Base-by-base conservation (phyloP, 2,113 vertebrate species). In the Struthio camelus region DNA sequence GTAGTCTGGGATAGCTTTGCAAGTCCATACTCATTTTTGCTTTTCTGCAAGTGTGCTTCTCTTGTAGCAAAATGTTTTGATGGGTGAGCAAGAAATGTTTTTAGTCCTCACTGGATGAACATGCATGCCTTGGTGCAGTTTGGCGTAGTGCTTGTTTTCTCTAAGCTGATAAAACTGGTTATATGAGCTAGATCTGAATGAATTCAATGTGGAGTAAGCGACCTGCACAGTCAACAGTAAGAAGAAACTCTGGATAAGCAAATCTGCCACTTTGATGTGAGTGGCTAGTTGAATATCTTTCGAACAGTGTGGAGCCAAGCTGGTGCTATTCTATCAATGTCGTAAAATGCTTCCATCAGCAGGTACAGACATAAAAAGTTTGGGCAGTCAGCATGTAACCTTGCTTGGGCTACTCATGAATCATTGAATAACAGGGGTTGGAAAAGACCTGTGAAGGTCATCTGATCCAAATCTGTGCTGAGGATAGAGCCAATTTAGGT, bases 21-120 rank as follows among this genome's bases (percentile, higher is more conserved):
- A 42, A 23, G 2, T 94, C 42, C 24, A 7, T 62, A 48, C 40
- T 46, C 70, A 62, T 32, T 69, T 90, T 50, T 1, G 24, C 44
- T 86, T 83, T 90, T 89, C 72, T 95, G 80, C 71, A 69, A 76
- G 66, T 58, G 30, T 80, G 71, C 50, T 85, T 93, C 72, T 90
- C 72, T 17, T 25, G 64, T 10, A 75, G 80, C 54, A 84, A 4
- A 38, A 4, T 20, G 20, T 51, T 84, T 92, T 77, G 77, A 67
- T 75, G 59, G 54, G 61, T 90, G 69, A 80, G 14, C 64, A 84
- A 78, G 71, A 40, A 92, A 62, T 80, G 67, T 34, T 80, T 24
- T 54, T 93, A 85, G 67, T 90, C 23, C 25, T 67, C 40, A 36
- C 54, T 89, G 50, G 46, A 90, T 28, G 73, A 90, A 53, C 27